Base-by-base conservation (phyloP, 2,888 invertebrate species). In the Drosophila pseudotalamancana region DNA sequence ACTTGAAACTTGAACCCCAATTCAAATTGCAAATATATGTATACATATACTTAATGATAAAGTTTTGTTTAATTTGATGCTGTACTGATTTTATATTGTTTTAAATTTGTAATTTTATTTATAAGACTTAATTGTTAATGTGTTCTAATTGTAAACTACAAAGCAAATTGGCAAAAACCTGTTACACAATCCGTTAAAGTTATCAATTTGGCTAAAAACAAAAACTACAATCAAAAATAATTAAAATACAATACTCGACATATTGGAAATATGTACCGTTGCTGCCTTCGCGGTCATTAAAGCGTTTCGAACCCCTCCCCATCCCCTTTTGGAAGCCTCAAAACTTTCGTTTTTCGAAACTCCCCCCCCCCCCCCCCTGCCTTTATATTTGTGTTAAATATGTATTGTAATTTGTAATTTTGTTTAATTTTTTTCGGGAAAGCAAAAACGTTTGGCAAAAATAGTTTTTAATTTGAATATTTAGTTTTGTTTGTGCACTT, bases 371-470 rank as follows among this genome's bases (percentile, higher is more conserved):
- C n/a, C 27, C 35, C 34, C 49, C 48, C 27, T 27, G 45, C 61
- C 57, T 31, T 37, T 53, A 48, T 57, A 48, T 62, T 81, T 78
- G 81, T 82, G 84, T 82, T 82, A 84, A 79, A 82, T 77, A 79
- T 83, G 72, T 72, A 72, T 72, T 88, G 64, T 86, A 84, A 80
- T 83, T 85, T 86, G 82, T 81, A 77, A 81, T 85, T 80, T 79
- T 74, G 64, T 76, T 81, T 81, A 59, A 75, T 70, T 71, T 70
- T 69, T 68, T 89, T 89, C 83, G 89, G 88, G 89, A 89, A 89
- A 89, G 83, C 87, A 88, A 90, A 82, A 82, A 89, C 88, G 87
- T 89, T 89, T 89, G 89, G 89, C 88, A 89, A 89, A 88, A 79
- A 79, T 88, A 88, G 82, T 73, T 88, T 76, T 68, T 77, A 88